Evolutionary conservation across 2,888 invertebrate species (phyloP), one percentile per base, ranked within the genome.

Genomic region (Catonia carolina): DNA sequence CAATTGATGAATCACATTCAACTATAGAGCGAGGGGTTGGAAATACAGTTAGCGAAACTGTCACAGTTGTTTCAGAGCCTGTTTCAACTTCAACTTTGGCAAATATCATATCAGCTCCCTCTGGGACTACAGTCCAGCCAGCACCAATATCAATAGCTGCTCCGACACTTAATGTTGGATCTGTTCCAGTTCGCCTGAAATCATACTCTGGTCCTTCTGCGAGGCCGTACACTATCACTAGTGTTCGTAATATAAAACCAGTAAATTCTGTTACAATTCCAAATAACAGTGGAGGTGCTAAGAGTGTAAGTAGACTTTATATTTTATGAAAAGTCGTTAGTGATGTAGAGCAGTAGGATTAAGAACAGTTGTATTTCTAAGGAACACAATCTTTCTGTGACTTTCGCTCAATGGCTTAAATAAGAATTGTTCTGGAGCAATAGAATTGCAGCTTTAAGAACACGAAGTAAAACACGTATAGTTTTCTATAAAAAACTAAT

Each of bases 51-150:
- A 14, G 12, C 12, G 17, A 36, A 14, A 39, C 17, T n/a, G 47
- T 47, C 1, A 20, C 49, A 6, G 48, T 33, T 22, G 60, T 56
- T 55, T 60, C 55, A 2, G 54, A 55, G 41, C 56, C 55, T 22
- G 41, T 22, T 18, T 14, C 27, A 17, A 6, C 35, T 18, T n/a
- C 50, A 2, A 4, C 15, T 1, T 7, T 15, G 15, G 8, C 14
- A 4, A 17, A n/a, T 2, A 20, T 18, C 10, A 33, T 14, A 6
- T 4, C 50, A 31, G 33, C 50, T 15, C 33, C 36, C 5, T 31
- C 31, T 35, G 17, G 14, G 17, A 5, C 50, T 10, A 7, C 31
- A 23, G 6, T 45, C 2, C 27, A 22, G 18, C 12, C 45, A 22
- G 23, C 27, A 18, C 45, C 45, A 14, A 22, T 45, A 12, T 7